A percentile compares a stretch with the other conserved stretches of the same genome.
These are phyloP conservation scores for Brachionus plicatilis DNA, from an alignment of 1,140 invertebrate species.

Conservation along the genomic window DNA sequence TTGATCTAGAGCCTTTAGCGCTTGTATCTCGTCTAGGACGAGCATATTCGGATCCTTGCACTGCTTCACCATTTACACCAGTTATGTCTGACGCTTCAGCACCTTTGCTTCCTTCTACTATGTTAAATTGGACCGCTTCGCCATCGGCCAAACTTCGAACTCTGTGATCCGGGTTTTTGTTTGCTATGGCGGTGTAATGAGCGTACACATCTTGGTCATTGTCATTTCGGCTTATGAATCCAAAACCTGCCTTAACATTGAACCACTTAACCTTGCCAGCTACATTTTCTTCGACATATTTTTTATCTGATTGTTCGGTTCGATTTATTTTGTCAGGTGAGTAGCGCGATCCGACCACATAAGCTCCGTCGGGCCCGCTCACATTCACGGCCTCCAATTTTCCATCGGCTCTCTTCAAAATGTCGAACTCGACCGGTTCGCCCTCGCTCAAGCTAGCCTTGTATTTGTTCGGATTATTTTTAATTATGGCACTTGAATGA, in stretches of 20 bases:
- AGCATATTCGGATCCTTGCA: constrained; percentile 39
- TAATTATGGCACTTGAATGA: constrained; percentile 40
- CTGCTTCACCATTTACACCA: constrained; percentile 12
- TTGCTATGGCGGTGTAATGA: constrained; percentile 40
- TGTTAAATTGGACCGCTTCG: constrained; percentile 40
- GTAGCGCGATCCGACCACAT: constrained; percentile 18
- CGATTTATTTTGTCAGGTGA: constrained; percentile 28
- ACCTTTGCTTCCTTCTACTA: constrained; percentile 38
- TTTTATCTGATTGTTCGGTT: not conserved
- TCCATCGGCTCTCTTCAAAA: constrained; percentile 37
- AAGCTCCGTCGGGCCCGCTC: not conserved
- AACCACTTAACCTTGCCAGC: constrained; percentile 93
- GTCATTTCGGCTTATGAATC: constrained; percentile 76
- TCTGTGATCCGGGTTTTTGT: constrained; percentile 36
- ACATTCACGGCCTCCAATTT: constrained; percentile 39
- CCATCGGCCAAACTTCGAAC: constrained; percentile 40
- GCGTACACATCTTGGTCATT: constrained; percentile 41
- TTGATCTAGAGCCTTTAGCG: not conserved
- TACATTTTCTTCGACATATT: constrained; percentile 51
- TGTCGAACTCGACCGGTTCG: constrained; percentile 41
- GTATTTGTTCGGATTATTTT: constrained; percentile 40
- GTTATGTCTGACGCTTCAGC: constrained; percentile 40
- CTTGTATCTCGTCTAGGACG: constrained; percentile 1
- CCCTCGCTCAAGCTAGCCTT: constrained; percentile 39
- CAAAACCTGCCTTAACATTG: constrained; percentile 98